These are phyloP conservation scores for Octonoba sinensis DNA, from an alignment of 2,888 invertebrate genomes.

Conservation along the genomic window DNA sequence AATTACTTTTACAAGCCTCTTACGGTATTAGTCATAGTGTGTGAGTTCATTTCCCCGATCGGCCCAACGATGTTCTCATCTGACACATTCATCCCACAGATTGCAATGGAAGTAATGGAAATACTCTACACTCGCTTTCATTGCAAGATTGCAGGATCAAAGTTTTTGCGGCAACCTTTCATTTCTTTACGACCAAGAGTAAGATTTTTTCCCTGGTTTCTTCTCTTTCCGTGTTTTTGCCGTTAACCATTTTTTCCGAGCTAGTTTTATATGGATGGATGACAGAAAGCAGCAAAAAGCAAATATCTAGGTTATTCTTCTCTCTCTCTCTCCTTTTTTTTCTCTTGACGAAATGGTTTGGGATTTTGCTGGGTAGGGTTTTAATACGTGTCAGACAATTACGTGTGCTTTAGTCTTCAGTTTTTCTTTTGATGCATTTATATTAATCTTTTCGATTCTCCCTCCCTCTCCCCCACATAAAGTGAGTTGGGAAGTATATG, in stretches of 20 bases:
- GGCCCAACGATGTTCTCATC: slow-evolving; percentile 27
- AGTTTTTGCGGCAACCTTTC: not conserved
- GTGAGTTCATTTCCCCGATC: slow-evolving; percentile 10
- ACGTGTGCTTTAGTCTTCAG: not conserved
- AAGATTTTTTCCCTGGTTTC: slow-evolving; percentile 5
- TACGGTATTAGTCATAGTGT: slow-evolving; percentile 10
- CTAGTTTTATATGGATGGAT: slow-evolving; percentile 37
- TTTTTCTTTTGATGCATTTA: too few species aligned
- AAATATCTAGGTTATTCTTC: slow-evolving; percentile 24
- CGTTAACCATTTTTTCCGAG: slow-evolving; percentile 36
- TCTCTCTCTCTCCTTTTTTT: not conserved
- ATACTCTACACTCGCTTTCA: slow-evolving; percentile 12
- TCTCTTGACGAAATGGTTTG: slow-evolving; percentile 10
- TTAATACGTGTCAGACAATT: slow-evolving; percentile 30
- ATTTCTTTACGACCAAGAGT: slow-evolving; percentile 15
- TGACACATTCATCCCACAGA: slow-evolving; percentile 23
- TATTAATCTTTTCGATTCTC: too few species aligned
- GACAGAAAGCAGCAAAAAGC: slow-evolving; percentile 36
- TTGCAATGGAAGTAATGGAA: slow-evolving; percentile 55
- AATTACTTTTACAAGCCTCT: not conserved
- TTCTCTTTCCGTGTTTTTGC: slow-evolving; percentile 15
- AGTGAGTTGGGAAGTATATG: too few species aligned
- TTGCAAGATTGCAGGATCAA: slow-evolving; percentile 4
- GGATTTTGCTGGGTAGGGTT: slow-evolving; percentile 9
- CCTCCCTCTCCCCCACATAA: too few species aligned